Evolutionary conservation across 2,888 invertebrate species (phyloP).

Genomic region (Oligia strigilis): DNA sequence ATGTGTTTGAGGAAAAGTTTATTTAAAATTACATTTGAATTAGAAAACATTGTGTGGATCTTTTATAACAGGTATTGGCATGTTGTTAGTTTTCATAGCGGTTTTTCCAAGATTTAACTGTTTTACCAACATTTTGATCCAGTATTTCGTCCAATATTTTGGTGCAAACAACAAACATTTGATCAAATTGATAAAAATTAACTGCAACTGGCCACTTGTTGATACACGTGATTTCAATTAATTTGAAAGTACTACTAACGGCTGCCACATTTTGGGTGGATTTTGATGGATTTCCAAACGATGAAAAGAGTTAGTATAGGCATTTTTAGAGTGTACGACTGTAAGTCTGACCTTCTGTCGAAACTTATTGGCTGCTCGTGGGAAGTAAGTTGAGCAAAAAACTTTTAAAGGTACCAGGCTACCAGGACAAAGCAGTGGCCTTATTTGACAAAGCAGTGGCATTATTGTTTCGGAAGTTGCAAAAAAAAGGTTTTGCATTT

Average conservation of each 20-base stretch:
- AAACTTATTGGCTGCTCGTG: conserved; percentile 53
- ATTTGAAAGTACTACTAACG: not conserved
- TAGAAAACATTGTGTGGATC: conserved; percentile 1
- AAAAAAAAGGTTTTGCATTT: conserved; percentile 36
- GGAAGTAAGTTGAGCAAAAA: conserved; percentile 47
- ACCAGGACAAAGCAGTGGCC: conserved; percentile 25
- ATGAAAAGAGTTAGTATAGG: conserved; percentile 20
- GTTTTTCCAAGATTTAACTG: conserved; percentile 16
- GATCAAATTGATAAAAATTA: conserved; percentile 26
- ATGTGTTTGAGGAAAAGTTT: conserved; percentile 17
- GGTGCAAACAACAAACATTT: conserved; percentile 11
- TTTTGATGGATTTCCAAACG: conserved; percentile 6
- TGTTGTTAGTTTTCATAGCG: not conserved
- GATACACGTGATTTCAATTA: conserved; percentile 13
- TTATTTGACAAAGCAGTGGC: too few relatives aligned
- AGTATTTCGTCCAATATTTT: conserved; percentile 23
- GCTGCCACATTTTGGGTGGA: not conserved
- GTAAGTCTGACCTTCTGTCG: conserved; percentile 53
- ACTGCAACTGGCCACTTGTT: conserved; percentile 10
- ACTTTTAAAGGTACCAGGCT: not conserved
- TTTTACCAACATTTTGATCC: not conserved
- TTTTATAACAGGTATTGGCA: conserved; percentile 6
- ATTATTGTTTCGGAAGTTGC: conserved; percentile 16
- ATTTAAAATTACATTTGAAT: not conserved
- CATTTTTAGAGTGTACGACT: conserved; percentile 35